Percentiles rank a stretch among this genome's conserved stretches.
phyloP scores from a whole-genome alignment of 1,140 invertebrate genomes.

The Meloidogyne exigua region DNA sequence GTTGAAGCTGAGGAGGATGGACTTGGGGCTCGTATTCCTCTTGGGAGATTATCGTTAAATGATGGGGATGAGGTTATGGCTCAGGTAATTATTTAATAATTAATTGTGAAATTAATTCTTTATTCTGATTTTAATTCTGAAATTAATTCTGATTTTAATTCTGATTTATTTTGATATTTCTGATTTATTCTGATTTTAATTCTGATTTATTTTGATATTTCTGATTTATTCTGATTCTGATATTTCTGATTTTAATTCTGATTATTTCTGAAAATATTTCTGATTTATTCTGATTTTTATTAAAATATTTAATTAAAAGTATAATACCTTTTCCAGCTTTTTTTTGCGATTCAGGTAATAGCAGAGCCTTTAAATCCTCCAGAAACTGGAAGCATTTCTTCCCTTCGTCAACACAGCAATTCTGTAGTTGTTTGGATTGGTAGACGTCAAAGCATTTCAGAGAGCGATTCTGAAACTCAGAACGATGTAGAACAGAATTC shows the following conservation, averaged over 20 bases:
- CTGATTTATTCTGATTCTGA: too few relatives aligned
- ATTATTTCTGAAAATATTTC: not conserved
- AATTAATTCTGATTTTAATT: too few relatives aligned
- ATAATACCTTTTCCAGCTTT: constrained; percentile 15
- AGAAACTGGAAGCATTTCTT: not conserved
- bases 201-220: too few relatives aligned
- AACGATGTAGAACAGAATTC: not conserved
- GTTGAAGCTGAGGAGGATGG: constrained; percentile 17
- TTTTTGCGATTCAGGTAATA: constrained; percentile 9
- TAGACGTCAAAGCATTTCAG: not conserved
- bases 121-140: too few relatives aligned
- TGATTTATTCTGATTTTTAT: not conserved
- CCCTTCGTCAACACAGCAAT: not conserved
- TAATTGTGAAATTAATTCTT: not conserved
- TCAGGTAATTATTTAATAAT: constrained; percentile 14
- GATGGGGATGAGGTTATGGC: constrained; percentile 31
- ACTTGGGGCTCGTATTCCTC: constrained; percentile 13
- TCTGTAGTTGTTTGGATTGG: constrained; percentile 19
- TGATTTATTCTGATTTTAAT: too few relatives aligned
- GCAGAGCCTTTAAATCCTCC: constrained; percentile 12
- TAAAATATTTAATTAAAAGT: not conserved
- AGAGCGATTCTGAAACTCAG: not conserved
- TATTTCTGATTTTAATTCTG: too few relatives aligned
- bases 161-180: too few relatives aligned
- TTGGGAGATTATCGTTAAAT: constrained; percentile 5